Base-by-base conservation (phyloP, 2,888 invertebrate species). In the Octodonta nipae region DNA sequence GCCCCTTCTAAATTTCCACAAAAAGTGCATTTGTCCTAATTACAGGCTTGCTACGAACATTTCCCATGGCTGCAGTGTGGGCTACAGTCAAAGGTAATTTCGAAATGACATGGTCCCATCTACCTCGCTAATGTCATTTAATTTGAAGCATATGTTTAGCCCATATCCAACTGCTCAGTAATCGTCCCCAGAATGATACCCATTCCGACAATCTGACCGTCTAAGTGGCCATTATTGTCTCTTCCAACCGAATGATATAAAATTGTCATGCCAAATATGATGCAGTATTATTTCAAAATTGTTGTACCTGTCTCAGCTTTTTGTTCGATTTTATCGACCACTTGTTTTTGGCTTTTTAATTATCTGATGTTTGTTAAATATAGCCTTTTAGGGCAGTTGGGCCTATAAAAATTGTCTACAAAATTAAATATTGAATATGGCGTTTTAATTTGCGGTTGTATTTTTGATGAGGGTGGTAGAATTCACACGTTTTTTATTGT, bases 81-180 rank as follows among this genome's bases (percentile, higher is more conserved):
- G 30, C 34, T 30, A 36, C 27, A 26, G 25, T 35, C 26, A 15
- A 35, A 27, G 27, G 33, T 46, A 47, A 46, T 48, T 43, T 42
- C 36, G 34, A 51, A 54, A 55, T 54, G 53, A 54, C 51, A 55
- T 44, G 49, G 49, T 47, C 40, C 40, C 34, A 37, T 36, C 43
- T 42, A 39, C 41, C 41, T 40, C 36, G 45, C 53, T 55, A 55
- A 55, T 55, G 52, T 53, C 55, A 53, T 52, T 55, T 55, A 55
- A 55, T 55, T 55, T 50, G 46, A 51, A 45, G 46, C 55, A 55
- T 54, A 51, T 55, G 55, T 53, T 55, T 54, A 53, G 45, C 25
- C 34, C 32, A 22, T 34, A 31, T 30, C 33, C 40, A 34, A 39
- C 38, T 35, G 37, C 32, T 36, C 32, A 11, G 34, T 42, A 37